phyloP scores from a whole-genome alignment of 2,113 vertebrate species.

The Hypanus sabinus region DNA sequence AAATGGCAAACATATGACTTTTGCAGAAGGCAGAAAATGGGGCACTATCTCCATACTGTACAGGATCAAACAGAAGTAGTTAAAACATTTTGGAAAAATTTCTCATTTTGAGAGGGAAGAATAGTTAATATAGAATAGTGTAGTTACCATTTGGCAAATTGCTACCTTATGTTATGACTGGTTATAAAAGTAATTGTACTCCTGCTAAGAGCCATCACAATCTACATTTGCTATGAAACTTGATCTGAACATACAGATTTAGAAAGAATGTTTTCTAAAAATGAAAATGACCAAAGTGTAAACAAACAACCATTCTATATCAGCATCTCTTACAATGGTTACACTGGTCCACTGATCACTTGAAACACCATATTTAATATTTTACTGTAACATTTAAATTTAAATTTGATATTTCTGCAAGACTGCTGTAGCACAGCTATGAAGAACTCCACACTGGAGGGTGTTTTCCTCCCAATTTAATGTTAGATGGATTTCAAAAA shows the following conservation, averaged over 20 bases:
- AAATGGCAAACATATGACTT: background rate
- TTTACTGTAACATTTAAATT: background rate
- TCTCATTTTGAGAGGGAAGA: background rate
- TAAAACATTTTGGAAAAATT: background rate
- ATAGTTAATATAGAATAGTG: background rate
- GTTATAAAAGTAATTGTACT: background rate
- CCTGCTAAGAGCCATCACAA: background rate
- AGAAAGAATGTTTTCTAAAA: background rate
- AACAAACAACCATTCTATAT: background rate
- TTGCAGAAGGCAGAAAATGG: background rate
- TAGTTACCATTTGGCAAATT: background rate
- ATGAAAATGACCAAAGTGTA: background rate
- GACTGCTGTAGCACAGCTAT: background rate
- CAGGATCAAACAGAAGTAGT: background rate
- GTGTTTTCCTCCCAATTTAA: background rate
- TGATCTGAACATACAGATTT: background rate
- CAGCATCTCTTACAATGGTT: background rate
- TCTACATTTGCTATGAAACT: background rate
- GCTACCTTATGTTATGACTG: background rate
- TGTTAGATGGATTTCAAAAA: background rate
- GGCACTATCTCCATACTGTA: background rate
- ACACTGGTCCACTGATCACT: background rate
- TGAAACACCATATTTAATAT: too few relatives aligned
- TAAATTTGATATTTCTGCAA: background rate
- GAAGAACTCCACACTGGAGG: background rate